phyloP scores from a whole-genome alignment of 2,888 invertebrate genomes.

The Lycocerus yunnanus region DNA sequence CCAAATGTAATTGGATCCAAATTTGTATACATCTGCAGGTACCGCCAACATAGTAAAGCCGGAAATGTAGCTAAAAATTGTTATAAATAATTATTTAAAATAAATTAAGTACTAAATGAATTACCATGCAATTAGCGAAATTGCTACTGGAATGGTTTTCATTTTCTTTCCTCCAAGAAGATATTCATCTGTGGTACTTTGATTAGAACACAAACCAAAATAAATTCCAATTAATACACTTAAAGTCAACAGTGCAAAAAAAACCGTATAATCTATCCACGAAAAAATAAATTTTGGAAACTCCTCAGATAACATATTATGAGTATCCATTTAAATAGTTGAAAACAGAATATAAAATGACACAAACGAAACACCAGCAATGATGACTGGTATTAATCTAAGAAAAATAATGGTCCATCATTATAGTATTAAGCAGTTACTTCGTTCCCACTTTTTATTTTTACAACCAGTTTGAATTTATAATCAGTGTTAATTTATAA shows the following conservation, averaged over 20 bases:
- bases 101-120: conserved; percentile 18
- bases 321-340: too few relatives aligned
- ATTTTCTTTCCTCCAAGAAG: conserved; percentile 74
- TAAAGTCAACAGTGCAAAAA: conserved; percentile 53
- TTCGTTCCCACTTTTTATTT: too few relatives aligned
- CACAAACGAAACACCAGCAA: too few relatives aligned
- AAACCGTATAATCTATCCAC: conserved; percentile 36
- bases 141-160: conserved; percentile 72
- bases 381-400: too few relatives aligned
- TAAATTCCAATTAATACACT: conserved; percentile 60
- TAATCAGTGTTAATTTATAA: too few relatives aligned
- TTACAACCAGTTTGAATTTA: too few relatives aligned
- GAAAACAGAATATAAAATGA: too few relatives aligned
- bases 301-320: not conserved
- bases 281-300: conserved; percentile 11
- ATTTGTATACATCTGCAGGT: conserved; percentile 74
- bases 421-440: too few relatives aligned
- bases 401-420: too few relatives aligned
- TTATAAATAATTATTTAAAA: not conserved
- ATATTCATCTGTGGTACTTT: conserved; percentile 70
- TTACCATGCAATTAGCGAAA: conserved; percentile 78
- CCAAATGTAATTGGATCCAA: conserved; percentile 68
- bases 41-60: conserved; percentile 75
- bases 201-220: conserved; percentile 60
- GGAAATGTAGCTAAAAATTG: conserved; percentile 69